These are phyloP conservation scores for Zoanthus sansibaricus DNA, from an alignment of 92 coral and sea anemone genomes.

Conservation along the genomic window DNA sequence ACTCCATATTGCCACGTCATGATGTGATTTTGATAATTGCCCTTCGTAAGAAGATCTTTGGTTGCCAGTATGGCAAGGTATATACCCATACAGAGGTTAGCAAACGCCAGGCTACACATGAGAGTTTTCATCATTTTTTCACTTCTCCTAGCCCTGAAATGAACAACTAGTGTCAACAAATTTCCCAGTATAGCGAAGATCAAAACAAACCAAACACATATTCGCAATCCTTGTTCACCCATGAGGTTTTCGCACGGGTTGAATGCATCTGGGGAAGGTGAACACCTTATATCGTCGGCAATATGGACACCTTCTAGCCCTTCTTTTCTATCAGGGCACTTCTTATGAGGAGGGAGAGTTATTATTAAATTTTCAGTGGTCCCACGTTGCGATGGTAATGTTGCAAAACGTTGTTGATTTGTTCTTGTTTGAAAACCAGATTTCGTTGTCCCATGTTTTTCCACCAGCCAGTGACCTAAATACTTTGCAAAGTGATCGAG, in stretches of 20 bases:
- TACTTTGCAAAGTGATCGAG: slow-evolving; percentile 8
- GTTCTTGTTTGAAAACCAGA: neutral
- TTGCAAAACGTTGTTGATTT: neutral
- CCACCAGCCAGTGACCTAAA: slow-evolving; percentile 13
- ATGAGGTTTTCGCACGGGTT: slow-evolving; percentile 93
- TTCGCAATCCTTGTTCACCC: slow-evolving; percentile 70
- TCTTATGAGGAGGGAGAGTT: slow-evolving; percentile 21
- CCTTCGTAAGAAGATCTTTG: slow-evolving; percentile 71
- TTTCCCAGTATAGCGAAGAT: slow-evolving; percentile 83
- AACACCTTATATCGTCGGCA: slow-evolving; percentile 46
- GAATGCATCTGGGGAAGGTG: slow-evolving; percentile 80
- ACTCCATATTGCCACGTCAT: slow-evolving; percentile 81
- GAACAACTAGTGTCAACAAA: slow-evolving; percentile 72
- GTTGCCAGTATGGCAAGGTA: slow-evolving; percentile 77
- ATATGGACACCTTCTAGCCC: neutral
- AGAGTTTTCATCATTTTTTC: slow-evolving; percentile 65
- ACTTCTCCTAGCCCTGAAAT: slow-evolving; percentile 68
- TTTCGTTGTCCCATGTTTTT: neutral
- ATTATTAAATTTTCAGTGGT: neutral
- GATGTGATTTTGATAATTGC: slow-evolving; percentile 83
- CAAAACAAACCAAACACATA: slow-evolving; percentile 83
- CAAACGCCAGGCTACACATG: slow-evolving; percentile 92
- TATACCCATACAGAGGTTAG: slow-evolving; percentile 89
- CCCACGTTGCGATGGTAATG: neutral
- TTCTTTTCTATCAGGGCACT: neutral